Evolutionary conservation across 2,113 vertebrate genomes (phyloP).

Genomic region (Pteruthius melanotis): DNA sequence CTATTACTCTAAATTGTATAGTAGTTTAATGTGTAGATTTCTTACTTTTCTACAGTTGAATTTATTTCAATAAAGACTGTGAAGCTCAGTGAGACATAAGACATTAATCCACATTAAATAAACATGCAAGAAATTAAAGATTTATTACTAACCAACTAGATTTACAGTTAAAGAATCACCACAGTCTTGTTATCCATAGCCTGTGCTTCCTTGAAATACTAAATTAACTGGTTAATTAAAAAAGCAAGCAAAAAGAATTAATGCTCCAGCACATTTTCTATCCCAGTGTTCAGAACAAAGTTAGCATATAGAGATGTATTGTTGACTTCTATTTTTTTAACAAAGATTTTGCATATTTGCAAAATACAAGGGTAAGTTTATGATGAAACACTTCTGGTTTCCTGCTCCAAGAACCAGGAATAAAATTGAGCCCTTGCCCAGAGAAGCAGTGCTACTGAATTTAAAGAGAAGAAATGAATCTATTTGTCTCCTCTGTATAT

Average conservation of each 20-base stretch:
- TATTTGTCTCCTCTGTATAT: not conserved
- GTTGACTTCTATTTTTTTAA: not conserved
- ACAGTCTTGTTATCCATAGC: not conserved
- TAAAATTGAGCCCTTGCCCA: not conserved
- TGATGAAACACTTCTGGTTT: not conserved
- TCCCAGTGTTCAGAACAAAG: not conserved
- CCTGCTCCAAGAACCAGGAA: not conserved
- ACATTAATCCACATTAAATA: slow-evolving; percentile 44
- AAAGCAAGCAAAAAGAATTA: not conserved
- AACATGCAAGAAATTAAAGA: slow-evolving; percentile 26
- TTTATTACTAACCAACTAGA: not conserved
- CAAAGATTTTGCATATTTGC: not conserved
- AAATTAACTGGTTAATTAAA: not conserved
- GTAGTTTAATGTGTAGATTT: not conserved
- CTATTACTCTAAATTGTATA: not conserved
- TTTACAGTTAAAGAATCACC: not conserved
- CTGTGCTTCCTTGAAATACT: not conserved
- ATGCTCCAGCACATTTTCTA: not conserved
- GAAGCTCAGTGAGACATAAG: not conserved
- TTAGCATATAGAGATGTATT: not conserved
- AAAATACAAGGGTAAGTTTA: not conserved
- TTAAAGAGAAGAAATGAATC: not conserved
- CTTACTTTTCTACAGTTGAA: not conserved
- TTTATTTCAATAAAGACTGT: slow-evolving; percentile 1
- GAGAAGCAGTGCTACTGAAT: not conserved